Conservation (phyloP, 2,888 invertebrate species). For the Stenoptilia bipunctidactyla region DNA sequence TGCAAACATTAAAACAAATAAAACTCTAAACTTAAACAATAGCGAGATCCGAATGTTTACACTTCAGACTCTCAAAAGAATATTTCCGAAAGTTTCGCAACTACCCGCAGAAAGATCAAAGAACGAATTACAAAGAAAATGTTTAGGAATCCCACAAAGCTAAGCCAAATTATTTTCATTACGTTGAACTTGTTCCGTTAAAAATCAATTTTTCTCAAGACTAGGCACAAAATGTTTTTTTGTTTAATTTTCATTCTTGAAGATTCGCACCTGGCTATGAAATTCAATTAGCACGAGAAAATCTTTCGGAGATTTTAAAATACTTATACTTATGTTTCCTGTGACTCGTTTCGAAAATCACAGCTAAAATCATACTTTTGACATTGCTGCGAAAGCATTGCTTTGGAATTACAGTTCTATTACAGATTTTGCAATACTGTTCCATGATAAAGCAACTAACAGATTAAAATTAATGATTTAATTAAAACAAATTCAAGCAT, state of each 20-base stretch:
- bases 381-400: too few relatives aligned
- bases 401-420: too few relatives aligned
- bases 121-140: slow-evolving; percentile 16
- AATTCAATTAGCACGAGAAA: slow-evolving; percentile 1
- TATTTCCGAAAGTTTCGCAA: slow-evolving; percentile 12
- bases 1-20: too few relatives aligned
- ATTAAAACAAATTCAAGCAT: too few relatives aligned
- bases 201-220: slow-evolving; percentile 4
- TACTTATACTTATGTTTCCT: too few relatives aligned
- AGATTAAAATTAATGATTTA: too few relatives aligned
- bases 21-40: slow-evolving; percentile 8
- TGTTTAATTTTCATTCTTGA: slow-evolving; percentile 20
- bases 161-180: background rate
- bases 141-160: slow-evolving; percentile 28
- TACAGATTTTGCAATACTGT: too few relatives aligned
- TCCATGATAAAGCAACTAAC: too few relatives aligned
- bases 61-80: slow-evolving; percentile 22
- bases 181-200: too few relatives aligned
- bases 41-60: slow-evolving; percentile 18
- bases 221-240: slow-evolving; percentile 9
- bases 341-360: too few relatives aligned
- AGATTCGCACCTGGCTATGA: slow-evolving; percentile 18
- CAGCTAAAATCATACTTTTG: too few relatives aligned
- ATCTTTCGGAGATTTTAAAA: too few relatives aligned
- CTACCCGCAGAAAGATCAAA: slow-evolving; percentile 22